Conservation (phyloP, 2,888 invertebrate genomes). For the Lottia gigantea region DNA sequence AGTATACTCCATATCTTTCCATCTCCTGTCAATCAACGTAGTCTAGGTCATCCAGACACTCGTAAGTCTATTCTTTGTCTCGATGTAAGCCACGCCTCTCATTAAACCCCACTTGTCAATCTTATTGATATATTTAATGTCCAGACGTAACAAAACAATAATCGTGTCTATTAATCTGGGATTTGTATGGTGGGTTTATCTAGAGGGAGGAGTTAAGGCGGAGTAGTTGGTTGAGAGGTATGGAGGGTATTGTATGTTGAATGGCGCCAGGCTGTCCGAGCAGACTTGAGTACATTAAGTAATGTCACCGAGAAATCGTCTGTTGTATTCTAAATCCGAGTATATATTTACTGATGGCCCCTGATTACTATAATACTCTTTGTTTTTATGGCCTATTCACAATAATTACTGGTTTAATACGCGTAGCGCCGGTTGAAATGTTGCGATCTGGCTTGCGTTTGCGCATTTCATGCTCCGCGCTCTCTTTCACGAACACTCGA, state of each 20-base stretch:
- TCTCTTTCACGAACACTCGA: too few species aligned
- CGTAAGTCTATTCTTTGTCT: too few species aligned
- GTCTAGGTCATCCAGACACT: not conserved
- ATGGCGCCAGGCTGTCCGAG: not conserved
- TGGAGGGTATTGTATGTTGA: constrained; percentile 5
- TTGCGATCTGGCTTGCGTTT: too few species aligned
- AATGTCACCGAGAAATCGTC: constrained; percentile 1
- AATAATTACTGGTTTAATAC: too few species aligned
- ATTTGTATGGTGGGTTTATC: constrained; percentile 5
- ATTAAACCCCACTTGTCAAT: too few species aligned
- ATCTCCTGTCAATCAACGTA: constrained; percentile 7
- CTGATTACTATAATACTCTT: too few species aligned
- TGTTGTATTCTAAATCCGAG: constrained; percentile 5
- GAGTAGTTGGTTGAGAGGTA: not conserved
- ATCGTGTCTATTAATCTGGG: not conserved
- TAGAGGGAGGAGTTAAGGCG: constrained; percentile 2
- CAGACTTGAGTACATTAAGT: constrained; percentile 11
- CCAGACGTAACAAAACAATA: not conserved
- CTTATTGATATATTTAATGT: too few species aligned
- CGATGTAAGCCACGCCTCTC: too few species aligned
- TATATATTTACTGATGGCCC: constrained; percentile 1
- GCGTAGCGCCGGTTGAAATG: too few species aligned
- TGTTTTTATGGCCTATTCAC: too few species aligned
- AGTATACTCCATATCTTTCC: constrained; percentile 6
- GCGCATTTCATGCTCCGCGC: too few species aligned